These are phyloP conservation scores for Malthinus seriepunctatus DNA, from an alignment of 2,888 invertebrate genomes.

Conservation along the genomic window DNA sequence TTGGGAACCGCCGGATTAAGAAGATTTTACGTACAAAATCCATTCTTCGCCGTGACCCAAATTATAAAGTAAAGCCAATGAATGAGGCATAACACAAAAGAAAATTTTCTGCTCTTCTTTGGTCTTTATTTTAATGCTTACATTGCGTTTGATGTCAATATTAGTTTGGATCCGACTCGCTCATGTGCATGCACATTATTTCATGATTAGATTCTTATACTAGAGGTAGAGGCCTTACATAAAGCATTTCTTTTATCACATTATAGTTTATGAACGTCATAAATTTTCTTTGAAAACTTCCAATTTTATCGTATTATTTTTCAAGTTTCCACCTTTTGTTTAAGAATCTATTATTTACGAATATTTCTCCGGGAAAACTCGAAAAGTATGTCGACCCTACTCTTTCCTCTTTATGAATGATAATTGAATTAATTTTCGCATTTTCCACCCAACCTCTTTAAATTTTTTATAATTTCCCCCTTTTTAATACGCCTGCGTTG, in stretches of 20 bases:
- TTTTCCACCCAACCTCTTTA: not conserved
- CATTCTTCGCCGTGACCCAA: slow-evolving; percentile 11
- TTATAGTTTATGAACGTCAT: not conserved
- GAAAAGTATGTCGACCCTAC: not conserved
- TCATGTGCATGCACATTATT: slow-evolving; percentile 9
- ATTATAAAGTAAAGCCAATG: slow-evolving; percentile 9
- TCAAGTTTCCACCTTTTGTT: not conserved
- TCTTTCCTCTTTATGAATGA: not conserved
- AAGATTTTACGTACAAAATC: slow-evolving; percentile 10
- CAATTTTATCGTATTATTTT: not conserved
- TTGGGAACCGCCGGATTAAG: slow-evolving; percentile 14
- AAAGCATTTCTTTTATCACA: not conserved
- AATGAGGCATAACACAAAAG: not conserved
- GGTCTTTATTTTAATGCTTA: slow-evolving; percentile 10
- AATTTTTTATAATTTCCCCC: slow-evolving; percentile 1
- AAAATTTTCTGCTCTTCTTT: not conserved
- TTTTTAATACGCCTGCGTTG: not conserved
- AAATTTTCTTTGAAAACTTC: not conserved
- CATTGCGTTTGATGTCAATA: slow-evolving; percentile 11
- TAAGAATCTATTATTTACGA: not conserved
- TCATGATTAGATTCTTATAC: slow-evolving; percentile 5
- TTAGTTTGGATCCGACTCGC: not conserved
- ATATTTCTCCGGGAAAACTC: not conserved
- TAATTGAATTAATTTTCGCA: slow-evolving; percentile 3
- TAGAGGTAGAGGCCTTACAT: not conserved